Evolutionary conservation across 2,888 invertebrate species (phyloP).

Genomic region (Epiblema foenella): DNA sequence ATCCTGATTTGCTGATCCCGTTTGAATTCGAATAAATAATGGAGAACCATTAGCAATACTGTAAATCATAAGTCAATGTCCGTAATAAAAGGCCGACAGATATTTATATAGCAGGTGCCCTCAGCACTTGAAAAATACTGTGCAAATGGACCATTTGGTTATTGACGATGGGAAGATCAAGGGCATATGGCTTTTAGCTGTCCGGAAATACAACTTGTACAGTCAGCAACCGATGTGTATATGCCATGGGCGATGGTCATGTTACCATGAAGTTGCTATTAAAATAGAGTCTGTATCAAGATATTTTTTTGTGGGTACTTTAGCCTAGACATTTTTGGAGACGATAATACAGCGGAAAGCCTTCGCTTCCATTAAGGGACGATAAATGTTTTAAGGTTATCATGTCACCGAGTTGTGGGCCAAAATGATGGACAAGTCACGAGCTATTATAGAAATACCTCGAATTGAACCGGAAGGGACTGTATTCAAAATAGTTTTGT

Average conservation of each 20-base stretch:
- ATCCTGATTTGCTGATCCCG: background rate
- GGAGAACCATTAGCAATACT: constrained; percentile 32
- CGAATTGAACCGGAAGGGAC: background rate
- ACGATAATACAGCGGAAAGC: too few relatives aligned
- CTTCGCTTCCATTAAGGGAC: too few relatives aligned
- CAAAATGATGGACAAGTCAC: background rate
- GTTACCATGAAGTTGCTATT: too few relatives aligned
- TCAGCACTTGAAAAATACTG: constrained; percentile 50
- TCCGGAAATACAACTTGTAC: background rate
- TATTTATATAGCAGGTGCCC: constrained; percentile 43
- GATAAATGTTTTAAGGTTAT: too few relatives aligned
- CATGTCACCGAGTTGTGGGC: too few relatives aligned
- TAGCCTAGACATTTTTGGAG: too few relatives aligned
- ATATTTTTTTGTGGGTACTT: too few relatives aligned
- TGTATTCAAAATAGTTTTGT: background rate
- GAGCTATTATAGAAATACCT: background rate
- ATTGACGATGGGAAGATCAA: constrained; percentile 38
- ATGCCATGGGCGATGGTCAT: too few relatives aligned
- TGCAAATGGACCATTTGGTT: constrained; percentile 48
- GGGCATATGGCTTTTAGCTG: constrained; percentile 14
- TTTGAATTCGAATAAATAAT: constrained; percentile 6
- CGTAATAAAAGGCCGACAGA: constrained; percentile 18
- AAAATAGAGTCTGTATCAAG: too few relatives aligned
- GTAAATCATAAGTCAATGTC: constrained; percentile 37
- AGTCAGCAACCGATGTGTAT: too few relatives aligned